These are phyloP conservation scores for Timema podura DNA, from an alignment of 2,888 invertebrate species.

Conservation along the genomic window DNA sequence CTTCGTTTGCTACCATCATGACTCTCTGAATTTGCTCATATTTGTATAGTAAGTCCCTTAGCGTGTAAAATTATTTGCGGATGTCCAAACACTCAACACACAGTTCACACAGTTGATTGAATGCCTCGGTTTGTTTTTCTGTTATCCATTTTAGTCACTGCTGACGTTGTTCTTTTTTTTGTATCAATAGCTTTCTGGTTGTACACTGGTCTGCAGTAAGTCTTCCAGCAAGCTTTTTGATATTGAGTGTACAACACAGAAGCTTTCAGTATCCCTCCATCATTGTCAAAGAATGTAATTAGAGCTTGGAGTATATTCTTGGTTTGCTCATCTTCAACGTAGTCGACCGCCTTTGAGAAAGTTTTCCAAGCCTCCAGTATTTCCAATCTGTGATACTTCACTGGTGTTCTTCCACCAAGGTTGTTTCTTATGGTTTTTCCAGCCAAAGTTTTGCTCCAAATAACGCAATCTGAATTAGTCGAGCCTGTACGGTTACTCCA, in stretches of 20 bases:
- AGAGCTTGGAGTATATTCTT: no score
- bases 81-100: background rate
- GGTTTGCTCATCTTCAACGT: no score
- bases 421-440: no score
- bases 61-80: background rate
- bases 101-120: background rate
- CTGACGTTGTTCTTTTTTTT: background rate
- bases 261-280: no score
- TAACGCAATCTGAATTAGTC: no score
- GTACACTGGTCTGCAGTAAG: constrained; percentile 3
- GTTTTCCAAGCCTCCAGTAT: no score
- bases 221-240: background rate
- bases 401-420: no score
- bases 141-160: background rate
- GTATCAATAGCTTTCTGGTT: background rate
- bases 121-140: background rate
- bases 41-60: background rate
- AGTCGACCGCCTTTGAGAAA: no score
- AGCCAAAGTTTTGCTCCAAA: no score
- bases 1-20: background rate
- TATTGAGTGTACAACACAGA: background rate
- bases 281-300: no score
- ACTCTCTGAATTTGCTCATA: background rate
- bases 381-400: no score
- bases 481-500: no score